Evolutionary conservation across 1,140 invertebrate species (phyloP).

Genomic region (Neuroterus valhalla): DNA sequence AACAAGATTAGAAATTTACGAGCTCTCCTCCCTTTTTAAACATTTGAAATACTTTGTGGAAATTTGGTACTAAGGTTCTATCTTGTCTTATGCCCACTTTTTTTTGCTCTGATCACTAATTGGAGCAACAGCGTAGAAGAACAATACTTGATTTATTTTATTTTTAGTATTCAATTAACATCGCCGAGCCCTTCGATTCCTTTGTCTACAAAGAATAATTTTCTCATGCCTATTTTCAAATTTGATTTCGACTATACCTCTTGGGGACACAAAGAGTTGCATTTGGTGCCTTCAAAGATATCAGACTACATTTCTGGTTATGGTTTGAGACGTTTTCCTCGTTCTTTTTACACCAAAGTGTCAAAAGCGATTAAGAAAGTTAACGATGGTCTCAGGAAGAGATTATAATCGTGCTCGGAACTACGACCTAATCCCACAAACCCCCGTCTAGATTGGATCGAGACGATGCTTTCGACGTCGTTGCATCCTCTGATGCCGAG

Average conservation of each 20-base stretch:
- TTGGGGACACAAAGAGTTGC: background rate
- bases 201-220: background rate
- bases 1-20: too few relatives aligned
- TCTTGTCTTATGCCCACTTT: too few relatives aligned
- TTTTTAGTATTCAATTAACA: too few relatives aligned
- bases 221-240: background rate
- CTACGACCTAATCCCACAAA: conserved; percentile 49
- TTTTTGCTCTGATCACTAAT: too few relatives aligned
- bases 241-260: background rate
- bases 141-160: too few relatives aligned
- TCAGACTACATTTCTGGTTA: conserved; percentile 9
- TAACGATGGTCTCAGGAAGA: conserved; percentile 29
- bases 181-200: too few relatives aligned
- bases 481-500: conserved; percentile 14
- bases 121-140: too few relatives aligned
- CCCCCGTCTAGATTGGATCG: conserved; percentile 48
- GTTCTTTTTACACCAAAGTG: background rate
- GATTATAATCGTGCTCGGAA: conserved; percentile 47
- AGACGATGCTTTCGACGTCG: conserved; percentile 41
- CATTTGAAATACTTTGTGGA: too few relatives aligned
- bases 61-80: too few relatives aligned
- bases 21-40: too few relatives aligned
- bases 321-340: conserved; percentile 14
- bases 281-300: background rate
- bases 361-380: conserved; percentile 31